Conservation (phyloP, 2,113 vertebrate species). For the Cavia porcellus region DNA sequence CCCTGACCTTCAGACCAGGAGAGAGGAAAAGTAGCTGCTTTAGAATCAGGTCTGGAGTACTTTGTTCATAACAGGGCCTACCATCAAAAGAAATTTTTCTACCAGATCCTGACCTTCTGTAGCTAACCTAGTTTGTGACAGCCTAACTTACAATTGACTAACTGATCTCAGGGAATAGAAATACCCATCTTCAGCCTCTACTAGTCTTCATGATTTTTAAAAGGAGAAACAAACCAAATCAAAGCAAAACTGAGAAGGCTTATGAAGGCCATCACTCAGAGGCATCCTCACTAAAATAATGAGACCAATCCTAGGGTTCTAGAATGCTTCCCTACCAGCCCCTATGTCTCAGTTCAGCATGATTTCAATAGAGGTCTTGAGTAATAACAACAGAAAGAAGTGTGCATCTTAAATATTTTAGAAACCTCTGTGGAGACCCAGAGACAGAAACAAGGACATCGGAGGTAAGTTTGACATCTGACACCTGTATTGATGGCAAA, state of each 20-base stretch:
- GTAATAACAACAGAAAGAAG: background rate
- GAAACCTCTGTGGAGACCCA: background rate
- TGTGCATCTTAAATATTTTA: background rate
- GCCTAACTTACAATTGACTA: background rate
- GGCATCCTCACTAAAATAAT: background rate
- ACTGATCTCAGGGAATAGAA: background rate
- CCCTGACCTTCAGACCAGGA: background rate
- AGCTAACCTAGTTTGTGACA: background rate
- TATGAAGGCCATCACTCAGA: background rate
- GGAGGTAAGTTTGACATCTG: background rate
- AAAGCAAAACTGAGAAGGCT: background rate
- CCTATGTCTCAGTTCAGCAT: background rate
- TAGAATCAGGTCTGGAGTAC: background rate
- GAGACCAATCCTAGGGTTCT: background rate
- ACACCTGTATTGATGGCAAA: background rate
- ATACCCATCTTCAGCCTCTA: background rate
- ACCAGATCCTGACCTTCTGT: background rate
- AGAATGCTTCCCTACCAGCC: background rate
- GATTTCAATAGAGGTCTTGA: background rate
- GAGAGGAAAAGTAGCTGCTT: background rate
- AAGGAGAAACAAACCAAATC: background rate
- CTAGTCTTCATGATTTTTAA: background rate
- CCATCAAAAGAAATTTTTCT: constrained; percentile 37
- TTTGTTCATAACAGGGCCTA: background rate
- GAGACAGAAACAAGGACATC: background rate